phyloP scores from a whole-genome alignment of 2,797 vertebrate genomes.

The Epinephelus awoara region DNA sequence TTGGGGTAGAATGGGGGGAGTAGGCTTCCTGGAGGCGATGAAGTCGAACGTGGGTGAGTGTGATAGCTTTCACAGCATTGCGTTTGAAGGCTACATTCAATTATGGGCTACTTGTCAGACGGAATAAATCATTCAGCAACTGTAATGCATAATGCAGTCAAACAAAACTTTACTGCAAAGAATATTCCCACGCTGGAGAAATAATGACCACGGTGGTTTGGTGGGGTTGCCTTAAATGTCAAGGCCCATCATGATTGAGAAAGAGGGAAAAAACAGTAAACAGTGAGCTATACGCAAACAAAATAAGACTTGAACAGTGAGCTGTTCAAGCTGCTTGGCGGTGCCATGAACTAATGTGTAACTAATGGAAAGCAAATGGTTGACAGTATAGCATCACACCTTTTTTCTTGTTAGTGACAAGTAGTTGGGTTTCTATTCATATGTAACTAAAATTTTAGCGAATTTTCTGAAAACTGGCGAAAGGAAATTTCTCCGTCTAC shows the following conservation, averaged over 20 bases:
- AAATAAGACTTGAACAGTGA: slow-evolving; percentile 30
- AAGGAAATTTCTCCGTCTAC: no score
- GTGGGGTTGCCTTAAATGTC: slow-evolving; percentile 47
- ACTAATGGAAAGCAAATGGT: slow-evolving; percentile 22
- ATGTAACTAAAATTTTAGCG: no score
- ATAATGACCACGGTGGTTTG: slow-evolving; percentile 52
- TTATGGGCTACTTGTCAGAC: slow-evolving; percentile 75
- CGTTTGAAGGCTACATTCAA: slow-evolving; percentile 74
- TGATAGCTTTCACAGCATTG: slow-evolving; percentile 67
- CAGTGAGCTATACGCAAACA: slow-evolving; percentile 2
- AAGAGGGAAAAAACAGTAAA: slow-evolving; percentile 18
- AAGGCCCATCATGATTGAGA: slow-evolving; percentile 40
- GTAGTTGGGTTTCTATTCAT: background rate
- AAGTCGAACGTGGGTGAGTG: slow-evolving; percentile 67
- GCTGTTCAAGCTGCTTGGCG: background rate
- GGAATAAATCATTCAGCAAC: slow-evolving; percentile 76
- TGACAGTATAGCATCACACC: slow-evolving; percentile 20
- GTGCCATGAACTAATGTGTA: background rate
- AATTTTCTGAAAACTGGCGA: no score
- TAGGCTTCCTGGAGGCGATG: slow-evolving; percentile 59
- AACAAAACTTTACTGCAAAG: slow-evolving; percentile 67
- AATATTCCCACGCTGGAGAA: slow-evolving; percentile 42
- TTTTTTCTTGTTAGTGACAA: slow-evolving; percentile 21
- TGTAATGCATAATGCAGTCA: slow-evolving; percentile 69
- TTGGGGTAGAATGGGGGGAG: slow-evolving; percentile 60